Evolutionary conservation across 2,113 vertebrate genomes (phyloP), one percentile per base, ranked within the genome.

Genomic region (Osmerus eperlanus): DNA sequence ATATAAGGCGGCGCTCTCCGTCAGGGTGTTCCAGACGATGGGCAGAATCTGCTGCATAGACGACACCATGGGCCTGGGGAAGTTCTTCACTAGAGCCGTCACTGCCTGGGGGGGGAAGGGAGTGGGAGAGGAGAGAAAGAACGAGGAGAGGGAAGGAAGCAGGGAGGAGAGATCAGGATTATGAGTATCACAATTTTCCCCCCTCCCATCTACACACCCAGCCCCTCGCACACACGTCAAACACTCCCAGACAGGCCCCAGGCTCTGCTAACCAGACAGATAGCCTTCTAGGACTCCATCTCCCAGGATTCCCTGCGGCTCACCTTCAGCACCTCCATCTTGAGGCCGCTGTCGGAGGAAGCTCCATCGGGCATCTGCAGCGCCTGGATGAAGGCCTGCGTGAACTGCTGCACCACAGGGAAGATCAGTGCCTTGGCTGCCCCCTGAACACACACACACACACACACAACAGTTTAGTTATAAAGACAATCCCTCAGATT

Each of bases 41-140:
- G 97, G 97, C 65, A 99, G 90, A 72, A 99, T 97, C 83, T 98
- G 97, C 83, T 98, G 97, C 97, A 99, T 99, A 29, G 96, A 98
- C 0, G 95, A 94, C 79, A 96, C 93, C 97, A 98, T 99, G 81
- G 96, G 96, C 87, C 96, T 99, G 0, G 97, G 97, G 67, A 98
- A 99, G 89, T 97, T 99, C 83, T 98, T 99, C 83, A 99, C 97
- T 78, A 99, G 87, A 0, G 97, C 96, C 1, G 97, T 99, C 59
- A 99, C 95, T 52, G 96, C 97, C 97, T 99, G 79, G 25, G 7
- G 58, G 12, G 71, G 51, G 9, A 12, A 6, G 32, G 32, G 7
- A 7, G 7, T 6, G 32, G 32, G 32, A 6, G 41, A 47, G 41
- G 9, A 47, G 9, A 47, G 1, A 7, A 47, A 7, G 41, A 47